These are phyloP conservation scores for Eriocheir sinensis DNA, from an alignment of 1,140 invertebrate genomes.

Conservation along the genomic window DNA sequence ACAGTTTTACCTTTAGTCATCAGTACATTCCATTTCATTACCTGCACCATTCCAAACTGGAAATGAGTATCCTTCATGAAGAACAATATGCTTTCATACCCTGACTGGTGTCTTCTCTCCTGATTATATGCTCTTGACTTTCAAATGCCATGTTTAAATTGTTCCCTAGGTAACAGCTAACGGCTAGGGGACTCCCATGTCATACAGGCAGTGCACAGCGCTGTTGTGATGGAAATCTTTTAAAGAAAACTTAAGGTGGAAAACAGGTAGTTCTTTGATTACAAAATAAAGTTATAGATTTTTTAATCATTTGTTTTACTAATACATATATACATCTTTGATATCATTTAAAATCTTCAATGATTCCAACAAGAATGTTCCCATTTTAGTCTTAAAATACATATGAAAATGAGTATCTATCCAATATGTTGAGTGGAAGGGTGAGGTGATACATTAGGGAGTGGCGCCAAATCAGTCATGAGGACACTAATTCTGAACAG, in stretches of 20 bases:
- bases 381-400: too few relatives aligned
- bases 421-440: too few relatives aligned
- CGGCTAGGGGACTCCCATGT: not conserved
- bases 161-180: not conserved
- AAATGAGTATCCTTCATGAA: too few relatives aligned
- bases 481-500: not conserved
- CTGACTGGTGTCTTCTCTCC: too few relatives aligned
- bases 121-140: too few relatives aligned
- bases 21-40: slow-evolving; percentile 45
- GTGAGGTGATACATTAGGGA: too few relatives aligned
- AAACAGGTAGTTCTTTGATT: slow-evolving; percentile 51
- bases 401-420: too few relatives aligned
- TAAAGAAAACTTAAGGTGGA: not conserved
- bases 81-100: too few relatives aligned
- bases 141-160: not conserved
- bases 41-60: slow-evolving; percentile 32
- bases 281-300: slow-evolving; percentile 35
- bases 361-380: too few relatives aligned
- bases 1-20: not conserved
- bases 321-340: not conserved
- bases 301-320: slow-evolving; percentile 26
- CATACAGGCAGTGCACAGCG: not conserved
- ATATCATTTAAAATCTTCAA: too few relatives aligned
- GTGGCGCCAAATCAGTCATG: not conserved
- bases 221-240: not conserved